Percentiles rank a stretch among this genome's conserved stretches.
Conservation (phyloP, 2,888 invertebrate species). For the Spodoptera picta region DNA sequence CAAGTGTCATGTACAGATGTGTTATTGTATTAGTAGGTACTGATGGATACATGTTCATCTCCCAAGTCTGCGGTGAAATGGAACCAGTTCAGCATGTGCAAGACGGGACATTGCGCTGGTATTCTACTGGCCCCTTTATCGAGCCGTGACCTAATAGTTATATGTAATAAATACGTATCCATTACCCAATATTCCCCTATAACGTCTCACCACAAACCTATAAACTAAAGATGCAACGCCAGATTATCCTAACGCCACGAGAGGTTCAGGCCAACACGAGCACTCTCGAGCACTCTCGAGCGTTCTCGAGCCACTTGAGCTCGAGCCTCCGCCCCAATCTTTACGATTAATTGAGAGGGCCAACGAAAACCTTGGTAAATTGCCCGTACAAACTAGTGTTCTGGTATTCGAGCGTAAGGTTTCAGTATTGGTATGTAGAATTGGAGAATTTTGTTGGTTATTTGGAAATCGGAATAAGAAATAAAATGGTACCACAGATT, state of each 20-base stretch:
- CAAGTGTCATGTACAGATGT: no score
- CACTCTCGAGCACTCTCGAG: slow-evolving; percentile 51
- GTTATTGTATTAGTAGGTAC: no score
- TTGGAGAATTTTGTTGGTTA: neutral
- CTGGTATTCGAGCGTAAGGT: slow-evolving; percentile 40
- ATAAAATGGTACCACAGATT: no score
- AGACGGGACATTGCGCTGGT: no score
- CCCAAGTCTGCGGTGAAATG: no score
- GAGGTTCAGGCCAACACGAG: slow-evolving; percentile 61
- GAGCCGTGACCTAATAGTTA: no score
- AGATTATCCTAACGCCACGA: slow-evolving; percentile 57
- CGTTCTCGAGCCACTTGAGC: slow-evolving; percentile 53
- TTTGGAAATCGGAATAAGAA: no score
- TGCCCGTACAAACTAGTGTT: slow-evolving; percentile 62
- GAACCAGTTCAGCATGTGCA: no score
- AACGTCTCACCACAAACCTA: slow-evolving; percentile 29
- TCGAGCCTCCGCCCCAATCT: slow-evolving; percentile 54
- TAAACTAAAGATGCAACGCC: slow-evolving; percentile 55
- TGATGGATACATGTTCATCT: no score
- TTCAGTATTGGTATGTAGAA: neutral
- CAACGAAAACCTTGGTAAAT: slow-evolving; percentile 68
- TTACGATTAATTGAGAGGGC: slow-evolving; percentile 78
- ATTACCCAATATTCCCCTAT: slow-evolving; percentile 6
- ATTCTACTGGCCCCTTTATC: no score
- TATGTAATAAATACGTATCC: neutral